Evolutionary conservation across 2,797 vertebrate species (phyloP), one percentile per base, ranked within the genome.

Genomic region (Diplodus sargus): DNA sequence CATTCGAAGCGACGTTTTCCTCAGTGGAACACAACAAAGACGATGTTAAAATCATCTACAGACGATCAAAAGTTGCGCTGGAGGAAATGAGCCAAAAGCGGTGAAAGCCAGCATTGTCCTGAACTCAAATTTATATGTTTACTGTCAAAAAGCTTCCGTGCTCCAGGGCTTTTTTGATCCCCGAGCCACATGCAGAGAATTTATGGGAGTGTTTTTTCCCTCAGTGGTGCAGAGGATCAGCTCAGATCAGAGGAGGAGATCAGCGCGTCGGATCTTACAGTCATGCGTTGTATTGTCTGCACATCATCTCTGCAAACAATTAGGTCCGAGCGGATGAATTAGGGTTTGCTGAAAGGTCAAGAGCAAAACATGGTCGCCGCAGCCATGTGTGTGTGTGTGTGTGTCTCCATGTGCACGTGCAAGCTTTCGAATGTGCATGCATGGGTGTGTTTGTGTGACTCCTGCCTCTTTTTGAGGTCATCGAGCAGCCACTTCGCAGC

Each of bases 231-330:
- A 52, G 78, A 73, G 70, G 58, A 86, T 84, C 52, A 80, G 61
- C 52, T 79, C 70, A 42, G 74, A 81, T 71, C 76, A 53, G 15
- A 61, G 72, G 47, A 54, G 42, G 30, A 42, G 60, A 78, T 70
- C 47, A 10, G 53, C 66, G 73, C 67, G 64, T 80, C 60, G 45
- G 59, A 39, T 72, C 42, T 58, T 61, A 48, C 8, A 0, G 67
- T 51, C 77, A 56, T 56, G 67, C 30, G 4, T 85, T 72, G 73
- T 73, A 77, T 82, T 85, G 60, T 90, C 84, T 69, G 76, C 75
- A 78, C 73, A 80, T 89, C 47, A 34, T 83, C 63, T 80, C 82
- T 84, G 82, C 74, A 76, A 84, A 71, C 67, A 87, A 82, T 90
- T 85, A 82, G 22, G 49, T 47, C 25, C 30, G 73, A 70, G 54